Percentiles rank a stretch among this genome's conserved stretches.
Conservation (phyloP, 2,888 invertebrate species). For the Cheilosia impressa region DNA sequence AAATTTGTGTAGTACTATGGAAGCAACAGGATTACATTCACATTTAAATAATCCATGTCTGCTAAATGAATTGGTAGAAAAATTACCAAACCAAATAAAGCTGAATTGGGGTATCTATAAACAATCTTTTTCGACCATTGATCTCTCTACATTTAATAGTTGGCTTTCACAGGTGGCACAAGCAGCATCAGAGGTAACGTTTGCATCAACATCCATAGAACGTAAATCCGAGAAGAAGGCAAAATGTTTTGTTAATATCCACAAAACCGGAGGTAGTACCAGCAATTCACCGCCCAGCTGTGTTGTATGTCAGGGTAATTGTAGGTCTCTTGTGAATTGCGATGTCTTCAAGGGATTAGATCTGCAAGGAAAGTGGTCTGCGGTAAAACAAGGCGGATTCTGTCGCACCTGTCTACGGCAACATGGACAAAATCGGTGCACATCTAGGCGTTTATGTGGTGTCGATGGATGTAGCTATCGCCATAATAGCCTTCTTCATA, state of each 20-base stretch:
- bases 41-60: background rate
- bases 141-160: constrained; percentile 5
- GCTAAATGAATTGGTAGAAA: background rate
- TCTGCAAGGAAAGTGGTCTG: too few relatives aligned
- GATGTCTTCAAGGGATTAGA: too few relatives aligned
- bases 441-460: too few relatives aligned
- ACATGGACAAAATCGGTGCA: too few relatives aligned
- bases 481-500: too few relatives aligned
- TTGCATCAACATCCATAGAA: background rate
- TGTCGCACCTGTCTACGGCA: too few relatives aligned
- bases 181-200: constrained; percentile 20
- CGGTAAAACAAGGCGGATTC: too few relatives aligned
- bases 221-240: background rate
- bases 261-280: background rate
- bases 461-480: too few relatives aligned
- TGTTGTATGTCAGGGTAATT: too few relatives aligned
- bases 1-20: background rate
- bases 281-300: background rate
- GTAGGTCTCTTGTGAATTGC: too few relatives aligned
- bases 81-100: background rate
- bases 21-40: background rate
- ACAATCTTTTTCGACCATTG: background rate
- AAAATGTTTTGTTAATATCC: constrained; percentile 3
- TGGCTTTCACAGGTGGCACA: constrained; percentile 20
- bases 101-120: background rate